Conservation (phyloP, 1,140 invertebrate genomes). For the Drosophila busckii region DNA sequence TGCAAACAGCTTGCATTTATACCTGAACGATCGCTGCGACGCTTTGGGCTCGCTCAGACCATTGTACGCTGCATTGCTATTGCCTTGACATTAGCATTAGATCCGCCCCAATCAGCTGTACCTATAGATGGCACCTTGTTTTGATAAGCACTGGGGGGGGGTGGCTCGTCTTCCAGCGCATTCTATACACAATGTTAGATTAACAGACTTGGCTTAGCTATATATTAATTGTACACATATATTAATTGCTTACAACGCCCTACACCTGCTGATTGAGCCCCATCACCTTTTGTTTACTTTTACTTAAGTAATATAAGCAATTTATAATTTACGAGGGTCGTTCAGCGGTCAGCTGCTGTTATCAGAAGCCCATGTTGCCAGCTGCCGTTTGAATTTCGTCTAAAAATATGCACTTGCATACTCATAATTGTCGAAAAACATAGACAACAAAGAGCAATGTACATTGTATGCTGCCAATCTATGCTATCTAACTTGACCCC, state of each 20-base stretch:
- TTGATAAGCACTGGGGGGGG: neutral
- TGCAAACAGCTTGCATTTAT: constrained; percentile 45
- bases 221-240: constrained; percentile 1
- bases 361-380: constrained; percentile 29
- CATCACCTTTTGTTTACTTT: neutral
- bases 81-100: constrained; percentile 58
- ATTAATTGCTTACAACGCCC: neutral
- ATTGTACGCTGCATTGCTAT: constrained; percentile 27
- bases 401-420: constrained; percentile 13
- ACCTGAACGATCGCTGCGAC: constrained; percentile 7
- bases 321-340: constrained; percentile 16
- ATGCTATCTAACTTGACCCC: neutral
- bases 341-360: constrained; percentile 24
- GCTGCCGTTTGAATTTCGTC: neutral
- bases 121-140: neutral
- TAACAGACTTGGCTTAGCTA: too few relatives aligned
- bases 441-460: constrained; percentile 33
- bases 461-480: neutral
- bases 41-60: constrained; percentile 13
- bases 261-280: neutral
- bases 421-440: neutral
- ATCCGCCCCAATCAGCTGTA: constrained; percentile 41
- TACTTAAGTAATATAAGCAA: neutral
- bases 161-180: constrained; percentile 7
- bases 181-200: too few relatives aligned